Conservation (phyloP, 2,113 vertebrate species). For the Atrichornis clamosus region DNA sequence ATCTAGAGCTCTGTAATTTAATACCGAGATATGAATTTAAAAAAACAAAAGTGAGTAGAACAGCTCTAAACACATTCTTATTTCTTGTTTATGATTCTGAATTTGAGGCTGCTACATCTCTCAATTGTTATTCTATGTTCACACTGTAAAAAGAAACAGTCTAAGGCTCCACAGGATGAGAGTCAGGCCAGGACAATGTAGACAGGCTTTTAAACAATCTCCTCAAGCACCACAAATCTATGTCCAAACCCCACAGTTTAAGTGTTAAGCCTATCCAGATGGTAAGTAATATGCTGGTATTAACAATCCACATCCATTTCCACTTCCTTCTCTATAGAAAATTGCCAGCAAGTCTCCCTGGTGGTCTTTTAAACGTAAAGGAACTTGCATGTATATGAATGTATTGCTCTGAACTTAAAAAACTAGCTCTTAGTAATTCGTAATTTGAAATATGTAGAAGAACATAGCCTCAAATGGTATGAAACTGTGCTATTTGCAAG, state of each 20-base stretch:
- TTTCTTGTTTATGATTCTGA: not conserved
- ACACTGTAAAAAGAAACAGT: not conserved
- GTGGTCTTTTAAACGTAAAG: conserved; percentile 17
- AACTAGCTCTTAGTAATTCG: not conserved
- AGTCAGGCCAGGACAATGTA: not conserved
- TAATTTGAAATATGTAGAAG: not conserved
- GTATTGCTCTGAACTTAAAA: not conserved
- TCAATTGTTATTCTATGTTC: not conserved
- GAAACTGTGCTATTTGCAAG: not conserved
- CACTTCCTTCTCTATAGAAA: not conserved
- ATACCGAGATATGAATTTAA: not conserved
- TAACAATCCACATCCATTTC: conserved; percentile 20
- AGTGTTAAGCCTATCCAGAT: conserved; percentile 39
- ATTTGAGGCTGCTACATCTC: not conserved
- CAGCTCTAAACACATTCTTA: not conserved
- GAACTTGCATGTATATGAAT: not conserved
- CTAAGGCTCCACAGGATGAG: not conserved
- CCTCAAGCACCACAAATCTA: not conserved
- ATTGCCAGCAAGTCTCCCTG: not conserved
- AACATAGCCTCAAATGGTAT: not conserved
- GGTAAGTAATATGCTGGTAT: conserved; percentile 15
- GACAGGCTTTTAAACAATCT: not conserved
- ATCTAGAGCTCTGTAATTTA: not conserved
- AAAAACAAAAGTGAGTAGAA: not conserved
- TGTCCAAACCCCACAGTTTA: conserved; percentile 43